Evolutionary conservation across 2,888 invertebrate species (phyloP), one percentile per base, ranked within the genome.

Genomic region (Clepsis dumicolana): DNA sequence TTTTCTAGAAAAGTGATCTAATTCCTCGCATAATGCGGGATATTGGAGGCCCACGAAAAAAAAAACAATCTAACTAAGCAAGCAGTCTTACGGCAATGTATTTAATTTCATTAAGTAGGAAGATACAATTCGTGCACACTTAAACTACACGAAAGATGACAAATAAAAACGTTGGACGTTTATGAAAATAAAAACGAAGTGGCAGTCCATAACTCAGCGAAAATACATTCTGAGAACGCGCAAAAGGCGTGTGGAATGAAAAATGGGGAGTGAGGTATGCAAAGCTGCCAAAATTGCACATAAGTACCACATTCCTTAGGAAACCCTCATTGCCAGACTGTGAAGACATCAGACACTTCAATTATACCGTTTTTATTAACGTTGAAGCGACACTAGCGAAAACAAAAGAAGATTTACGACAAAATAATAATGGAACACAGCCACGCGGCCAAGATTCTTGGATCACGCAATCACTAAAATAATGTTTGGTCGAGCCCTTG

Each of bases 401-500:
- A 63, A 32, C 35, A 63, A 63, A 59, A 41, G 59, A 57, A 35
- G 38, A 59, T 59, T 59, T 29, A 54, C 48, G 29, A 54, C 24
- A 24, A 25, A 38, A 65, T 32, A 38, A 35, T 50, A 64, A 64
- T 56, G 38, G 27, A 41, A 25, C 44, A 18, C 29, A 29, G 29
- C 29, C 29, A 52, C 53, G 54, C 41, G 29, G 44, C 38, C n/a
- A 32, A 38, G 59, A 24, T 25, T 50, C 29, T 59, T 21, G 25
- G 29, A 35, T 25, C 57, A 65, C 57, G 65, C 65, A 59, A 65
- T 52, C 59, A 65, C 57, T 57, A 52, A 35, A 64, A 57, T 48
- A 59, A 50, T 50, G 52, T 35, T 38, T 50, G 52, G 18, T 75
- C 75, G 76, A 77, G 74, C 79, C 81, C 79, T 80, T 74, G 78